Base-by-base conservation (phyloP, 2,888 invertebrate species). In the Anarsia innoxiella region DNA sequence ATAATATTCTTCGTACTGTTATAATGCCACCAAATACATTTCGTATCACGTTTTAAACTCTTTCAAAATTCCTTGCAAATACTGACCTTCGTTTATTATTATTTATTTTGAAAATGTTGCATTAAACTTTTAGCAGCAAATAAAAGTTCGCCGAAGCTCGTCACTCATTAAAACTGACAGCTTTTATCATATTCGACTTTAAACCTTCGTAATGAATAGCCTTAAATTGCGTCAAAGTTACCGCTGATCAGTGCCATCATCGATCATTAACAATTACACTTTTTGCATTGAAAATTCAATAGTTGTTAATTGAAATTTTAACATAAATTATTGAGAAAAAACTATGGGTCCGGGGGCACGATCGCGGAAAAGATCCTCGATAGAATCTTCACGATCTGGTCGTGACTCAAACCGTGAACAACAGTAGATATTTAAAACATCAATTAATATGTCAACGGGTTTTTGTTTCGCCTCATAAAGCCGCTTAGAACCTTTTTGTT, bases 301-400 rank as follows among this genome's bases (percentile, higher is more conserved):
- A 54, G 48, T 32, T 31, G 42, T 36, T 57, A 56, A 65, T 66
- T 63, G 54, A 58, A 33, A 25, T 25, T n/a, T n/a, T 25, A 9
- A n/a, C 8, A n/a, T n/a, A n/a, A 9, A 9, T 25, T 25, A 25
- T 25, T 4, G 25, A 9, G 25, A 15, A 51, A 51, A 56, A 54
- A 56, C 51, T 46, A 48, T 46, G 47, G 52, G 59, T 75, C 75
- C 70, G 80, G 46, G 47, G 52, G 59, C 75, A 76, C 70, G 80
- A 80, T 54, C 59, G 49, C 78, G 80, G 78, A 79, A 74, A 66
- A 65, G 57, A 59, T 58, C 50, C 38, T 33, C 8, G 23, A 9
- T 23, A 23, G 9, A 3, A 19, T 8, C 8, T 54, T 71, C 74
- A 77, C 75, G 76, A 74, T 46, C 48, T 40, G 47, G 49, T 50